Evolutionary conservation across 2,888 invertebrate genomes (phyloP).

Genomic region (Ectobius pallidus): DNA sequence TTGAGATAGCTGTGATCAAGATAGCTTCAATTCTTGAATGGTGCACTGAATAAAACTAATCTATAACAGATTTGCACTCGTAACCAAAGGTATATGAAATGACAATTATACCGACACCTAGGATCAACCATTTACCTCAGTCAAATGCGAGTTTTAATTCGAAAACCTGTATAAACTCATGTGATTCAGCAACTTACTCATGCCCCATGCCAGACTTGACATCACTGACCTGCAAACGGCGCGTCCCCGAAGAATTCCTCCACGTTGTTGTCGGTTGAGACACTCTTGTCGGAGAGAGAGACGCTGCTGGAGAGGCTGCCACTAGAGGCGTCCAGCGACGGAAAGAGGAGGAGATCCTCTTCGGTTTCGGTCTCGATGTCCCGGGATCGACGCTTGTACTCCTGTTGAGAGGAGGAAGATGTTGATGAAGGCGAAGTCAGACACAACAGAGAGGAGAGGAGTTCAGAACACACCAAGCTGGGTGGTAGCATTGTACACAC

Average conservation of each 20-base stretch:
- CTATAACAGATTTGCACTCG: too few relatives aligned
- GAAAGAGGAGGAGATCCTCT: slow-evolving; percentile 59
- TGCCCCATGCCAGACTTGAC: too few relatives aligned
- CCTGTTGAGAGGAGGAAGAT: slow-evolving; percentile 58
- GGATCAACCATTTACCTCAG: too few relatives aligned
- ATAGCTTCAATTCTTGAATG: too few relatives aligned
- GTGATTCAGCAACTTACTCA: too few relatives aligned
- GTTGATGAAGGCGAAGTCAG: slow-evolving; percentile 8
- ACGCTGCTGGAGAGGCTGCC: slow-evolving; percentile 76
- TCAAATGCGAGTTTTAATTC: too few relatives aligned
- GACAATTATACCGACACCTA: too few relatives aligned
- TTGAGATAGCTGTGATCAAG: too few relatives aligned
- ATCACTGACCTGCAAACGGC: slow-evolving; percentile 81
- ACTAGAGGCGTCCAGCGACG: slow-evolving; percentile 63
- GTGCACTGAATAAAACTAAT: too few relatives aligned
- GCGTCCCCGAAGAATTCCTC: slow-evolving; percentile 82
- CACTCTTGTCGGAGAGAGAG: slow-evolving; percentile 75
- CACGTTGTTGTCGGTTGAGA: slow-evolving; percentile 77
- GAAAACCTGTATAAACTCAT: too few relatives aligned
- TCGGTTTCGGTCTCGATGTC: slow-evolving; percentile 87
- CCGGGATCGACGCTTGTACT: slow-evolving; percentile 81
- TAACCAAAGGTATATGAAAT: too few relatives aligned
- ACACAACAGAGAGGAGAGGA: slow-evolving; percentile 14
- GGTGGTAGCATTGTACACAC: not conserved
- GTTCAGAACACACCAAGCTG: not conserved